Evolutionary conservation across 2,888 invertebrate species (phyloP).

Genomic region (Epicampocera succincta): DNA sequence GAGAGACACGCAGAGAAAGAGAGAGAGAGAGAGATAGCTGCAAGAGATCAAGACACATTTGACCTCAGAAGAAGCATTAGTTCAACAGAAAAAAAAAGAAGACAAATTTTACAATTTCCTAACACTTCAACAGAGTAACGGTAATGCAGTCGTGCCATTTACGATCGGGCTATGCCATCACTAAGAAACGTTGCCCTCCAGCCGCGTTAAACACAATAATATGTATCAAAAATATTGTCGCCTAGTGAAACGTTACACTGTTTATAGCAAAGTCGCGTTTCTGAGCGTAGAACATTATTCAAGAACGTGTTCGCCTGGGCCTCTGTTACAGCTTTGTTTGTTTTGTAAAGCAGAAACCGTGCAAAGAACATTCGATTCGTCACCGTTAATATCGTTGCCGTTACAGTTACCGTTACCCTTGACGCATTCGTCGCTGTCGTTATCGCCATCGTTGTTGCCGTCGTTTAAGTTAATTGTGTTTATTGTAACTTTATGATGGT

Average conservation of each 20-base stretch:
- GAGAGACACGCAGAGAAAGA: neutral
- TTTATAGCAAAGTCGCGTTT: slow-evolving; percentile 64
- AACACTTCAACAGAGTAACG: slow-evolving; percentile 21
- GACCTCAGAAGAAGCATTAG: no score
- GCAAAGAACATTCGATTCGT: neutral
- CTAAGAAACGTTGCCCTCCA: slow-evolving; percentile 62
- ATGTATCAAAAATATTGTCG: slow-evolving; percentile 70
- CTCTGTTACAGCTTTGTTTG: slow-evolving; percentile 13
- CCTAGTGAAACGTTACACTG: slow-evolving; percentile 59
- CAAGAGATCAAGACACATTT: neutral
- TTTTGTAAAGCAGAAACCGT: slow-evolving; percentile 11
- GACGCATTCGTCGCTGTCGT: slow-evolving; percentile 33
- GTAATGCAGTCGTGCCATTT: slow-evolving; percentile 61
- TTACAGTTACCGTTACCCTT: slow-evolving; percentile 17
- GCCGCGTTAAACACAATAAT: slow-evolving; percentile 61
- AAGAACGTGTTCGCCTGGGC: slow-evolving; percentile 28
- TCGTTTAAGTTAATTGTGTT: slow-evolving; percentile 51
- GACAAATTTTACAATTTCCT: slow-evolving; percentile 16
- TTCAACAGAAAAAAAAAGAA: no score
- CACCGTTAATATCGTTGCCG: slow-evolving; percentile 14
- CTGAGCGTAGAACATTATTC: slow-evolving; percentile 21
- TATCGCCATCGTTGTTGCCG: slow-evolving; percentile 24
- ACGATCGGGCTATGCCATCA: slow-evolving; percentile 66
- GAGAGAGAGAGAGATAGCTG: slow-evolving; percentile 1
- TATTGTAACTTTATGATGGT: slow-evolving; percentile 48